Conservation (phyloP, 64 coral and sea anemone genomes). For the Montipora efflorescens region DNA sequence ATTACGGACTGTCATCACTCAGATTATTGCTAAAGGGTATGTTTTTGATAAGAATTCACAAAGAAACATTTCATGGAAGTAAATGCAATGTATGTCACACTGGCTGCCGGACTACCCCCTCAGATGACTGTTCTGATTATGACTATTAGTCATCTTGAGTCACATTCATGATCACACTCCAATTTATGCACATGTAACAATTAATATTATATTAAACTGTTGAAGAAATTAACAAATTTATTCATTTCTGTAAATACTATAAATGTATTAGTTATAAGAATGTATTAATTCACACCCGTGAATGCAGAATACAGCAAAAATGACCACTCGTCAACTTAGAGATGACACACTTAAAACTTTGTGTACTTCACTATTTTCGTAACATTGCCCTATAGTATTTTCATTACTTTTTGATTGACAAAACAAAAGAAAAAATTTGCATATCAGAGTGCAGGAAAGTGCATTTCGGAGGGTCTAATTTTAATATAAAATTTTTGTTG, state of each 20-base stretch:
- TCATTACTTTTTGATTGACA: slow-evolving; percentile 10
- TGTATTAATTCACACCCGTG: neutral
- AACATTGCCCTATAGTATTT: neutral
- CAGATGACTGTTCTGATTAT: slow-evolving; percentile 13
- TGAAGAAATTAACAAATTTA: slow-evolving; percentile 2
- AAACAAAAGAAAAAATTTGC: slow-evolving; percentile 13
- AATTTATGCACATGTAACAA: neutral
- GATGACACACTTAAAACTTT: neutral
- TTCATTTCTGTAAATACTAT: slow-evolving; percentile 9
- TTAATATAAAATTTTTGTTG: slow-evolving; percentile 24
- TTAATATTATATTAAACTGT: neutral
- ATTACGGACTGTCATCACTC: too few relatives aligned
- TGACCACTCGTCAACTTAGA: neutral
- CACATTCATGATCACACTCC: neutral
- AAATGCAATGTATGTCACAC: too few relatives aligned
- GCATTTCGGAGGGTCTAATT: slow-evolving; percentile 13
- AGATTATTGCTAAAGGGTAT: too few relatives aligned
- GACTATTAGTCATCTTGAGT: neutral
- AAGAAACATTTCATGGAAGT: too few relatives aligned
- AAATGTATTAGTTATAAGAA: neutral
- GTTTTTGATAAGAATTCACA: too few relatives aligned
- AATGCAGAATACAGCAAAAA: neutral
- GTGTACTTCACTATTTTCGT: neutral
- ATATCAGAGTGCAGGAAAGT: slow-evolving; percentile 41
- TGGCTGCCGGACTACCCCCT: too few relatives aligned